A percentile compares a stretch with the other conserved stretches of the same genome.
phyloP scores from a whole-genome alignment of 2,113 vertebrate species.

The Mugil cephalus region DNA sequence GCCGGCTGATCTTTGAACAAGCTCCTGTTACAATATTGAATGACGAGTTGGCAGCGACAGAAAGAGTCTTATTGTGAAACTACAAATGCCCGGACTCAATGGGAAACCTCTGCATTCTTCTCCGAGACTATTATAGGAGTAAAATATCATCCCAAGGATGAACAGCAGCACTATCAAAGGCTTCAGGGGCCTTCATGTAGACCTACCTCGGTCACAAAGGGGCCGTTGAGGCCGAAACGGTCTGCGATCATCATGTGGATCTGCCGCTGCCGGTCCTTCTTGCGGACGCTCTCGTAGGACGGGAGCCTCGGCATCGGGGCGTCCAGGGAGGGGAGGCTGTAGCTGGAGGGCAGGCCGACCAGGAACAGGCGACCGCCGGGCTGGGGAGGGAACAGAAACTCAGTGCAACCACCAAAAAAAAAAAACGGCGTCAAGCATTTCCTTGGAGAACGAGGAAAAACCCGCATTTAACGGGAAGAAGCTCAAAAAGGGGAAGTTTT shows the following conservation, averaged over 20 bases:
- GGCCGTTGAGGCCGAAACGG: slow-evolving; percentile 86
- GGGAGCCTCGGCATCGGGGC: slow-evolving; percentile 81
- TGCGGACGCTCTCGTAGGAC: slow-evolving; percentile 86
- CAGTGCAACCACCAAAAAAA: too few relatives aligned
- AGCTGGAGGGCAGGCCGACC: slow-evolving; percentile 82
- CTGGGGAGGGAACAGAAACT: slow-evolving; percentile 18
- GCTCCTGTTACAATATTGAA: slow-evolving; percentile 62
- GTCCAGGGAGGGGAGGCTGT: slow-evolving; percentile 81
- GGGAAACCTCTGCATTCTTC: not conserved
- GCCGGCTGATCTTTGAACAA: slow-evolving; percentile 48
- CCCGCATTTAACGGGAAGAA: too few relatives aligned
- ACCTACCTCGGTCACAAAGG: slow-evolving; percentile 83
- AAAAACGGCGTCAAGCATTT: too few relatives aligned
- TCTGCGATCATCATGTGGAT: slow-evolving; percentile 88
- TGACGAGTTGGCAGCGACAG: slow-evolving; percentile 11
- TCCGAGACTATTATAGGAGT: slow-evolving; percentile 6
- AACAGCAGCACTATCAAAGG: slow-evolving; percentile 20
- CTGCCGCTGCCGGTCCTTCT: slow-evolving; percentile 88
- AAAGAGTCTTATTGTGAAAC: slow-evolving; percentile 26
- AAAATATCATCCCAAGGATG: not conserved
- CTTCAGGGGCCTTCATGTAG: slow-evolving; percentile 18
- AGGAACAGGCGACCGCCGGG: slow-evolving; percentile 85
- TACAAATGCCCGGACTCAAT: not conserved
- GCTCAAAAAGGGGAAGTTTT: too few relatives aligned
- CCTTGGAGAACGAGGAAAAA: too few relatives aligned